These are phyloP conservation scores for Ditula angustiorana DNA, from an alignment of 2,888 invertebrate genomes.

Conservation along the genomic window DNA sequence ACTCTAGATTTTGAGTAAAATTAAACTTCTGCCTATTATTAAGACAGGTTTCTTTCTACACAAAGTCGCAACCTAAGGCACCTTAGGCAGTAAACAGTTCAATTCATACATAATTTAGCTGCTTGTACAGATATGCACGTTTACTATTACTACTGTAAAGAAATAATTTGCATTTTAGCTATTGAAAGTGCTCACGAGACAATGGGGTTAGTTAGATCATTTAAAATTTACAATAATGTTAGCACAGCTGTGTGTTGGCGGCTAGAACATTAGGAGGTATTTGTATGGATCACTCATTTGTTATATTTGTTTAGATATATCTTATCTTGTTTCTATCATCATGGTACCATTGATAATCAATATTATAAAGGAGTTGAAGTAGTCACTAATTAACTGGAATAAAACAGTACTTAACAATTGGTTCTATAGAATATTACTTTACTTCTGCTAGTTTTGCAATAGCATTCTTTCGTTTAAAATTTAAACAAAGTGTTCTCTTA, in stretches of 20 bases:
- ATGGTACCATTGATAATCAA: background rate
- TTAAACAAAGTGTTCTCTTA: too few relatives aligned
- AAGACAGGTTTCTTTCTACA: background rate
- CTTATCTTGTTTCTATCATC: background rate
- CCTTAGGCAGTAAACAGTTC: background rate
- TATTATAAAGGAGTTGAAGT: too few relatives aligned
- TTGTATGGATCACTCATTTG: background rate
- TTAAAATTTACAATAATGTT: slow-evolving; percentile 53
- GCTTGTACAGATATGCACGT: slow-evolving; percentile 29
- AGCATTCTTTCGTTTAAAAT: too few relatives aligned
- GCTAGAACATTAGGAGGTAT: slow-evolving; percentile 47
- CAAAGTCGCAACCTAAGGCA: background rate
- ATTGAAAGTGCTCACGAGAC: slow-evolving; percentile 59
- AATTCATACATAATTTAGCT: slow-evolving; percentile 14
- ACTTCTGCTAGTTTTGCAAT: too few relatives aligned
- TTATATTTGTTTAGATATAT: background rate
- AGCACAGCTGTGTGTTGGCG: slow-evolving; percentile 52
- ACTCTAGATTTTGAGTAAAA: background rate
- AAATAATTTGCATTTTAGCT: slow-evolving; percentile 59
- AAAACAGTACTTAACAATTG: background rate
- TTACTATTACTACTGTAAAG: slow-evolving; percentile 52
- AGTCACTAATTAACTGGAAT: too few relatives aligned
- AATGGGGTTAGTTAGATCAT: slow-evolving; percentile 57
- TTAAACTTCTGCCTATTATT: background rate
- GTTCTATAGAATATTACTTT: too few relatives aligned